phyloP scores from a whole-genome alignment of 1,140 invertebrate species.

The Prorops nasuta region DNA sequence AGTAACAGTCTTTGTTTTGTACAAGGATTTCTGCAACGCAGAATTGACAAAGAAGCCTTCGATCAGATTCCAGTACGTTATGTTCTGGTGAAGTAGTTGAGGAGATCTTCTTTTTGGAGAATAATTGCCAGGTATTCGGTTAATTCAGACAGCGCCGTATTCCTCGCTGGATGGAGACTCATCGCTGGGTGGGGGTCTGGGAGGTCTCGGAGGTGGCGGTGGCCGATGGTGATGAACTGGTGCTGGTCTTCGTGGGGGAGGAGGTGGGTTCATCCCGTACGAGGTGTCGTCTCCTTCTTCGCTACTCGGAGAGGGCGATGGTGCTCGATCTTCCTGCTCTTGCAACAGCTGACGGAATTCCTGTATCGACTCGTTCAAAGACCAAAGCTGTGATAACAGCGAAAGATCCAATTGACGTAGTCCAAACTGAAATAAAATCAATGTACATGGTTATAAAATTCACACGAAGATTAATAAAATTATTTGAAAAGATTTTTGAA shows the following conservation, averaged over 20 bases:
- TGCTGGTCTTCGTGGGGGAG: constrained; percentile 39
- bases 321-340: constrained; percentile 65
- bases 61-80: too few relatives aligned
- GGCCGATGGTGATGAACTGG: constrained; percentile 45
- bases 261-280: constrained; percentile 46
- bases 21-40: too few relatives aligned
- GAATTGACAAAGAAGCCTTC: too few relatives aligned
- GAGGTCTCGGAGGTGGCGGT: constrained; percentile 41
- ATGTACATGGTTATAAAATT: too few relatives aligned
- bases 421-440: constrained; percentile 66
- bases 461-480: too few relatives aligned
- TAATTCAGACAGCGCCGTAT: constrained; percentile 53
- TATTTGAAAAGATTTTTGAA: too few relatives aligned
- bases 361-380: constrained; percentile 83
- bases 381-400: constrained; percentile 82
- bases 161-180: constrained; percentile 56
- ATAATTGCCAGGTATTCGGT: too few relatives aligned
- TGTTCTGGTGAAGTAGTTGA: constrained; percentile 5
- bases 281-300: constrained; percentile 61
- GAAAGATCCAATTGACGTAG: constrained; percentile 81
- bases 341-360: constrained; percentile 76
- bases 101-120: not conserved
- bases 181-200: constrained; percentile 45
- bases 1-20: too few relatives aligned
- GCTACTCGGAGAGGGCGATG: constrained; percentile 63